Evolutionary conservation across 2,797 vertebrate genomes (phyloP), one percentile per base, ranked within the genome.

Genomic region (Schizopygopsis malacanthus): DNA sequence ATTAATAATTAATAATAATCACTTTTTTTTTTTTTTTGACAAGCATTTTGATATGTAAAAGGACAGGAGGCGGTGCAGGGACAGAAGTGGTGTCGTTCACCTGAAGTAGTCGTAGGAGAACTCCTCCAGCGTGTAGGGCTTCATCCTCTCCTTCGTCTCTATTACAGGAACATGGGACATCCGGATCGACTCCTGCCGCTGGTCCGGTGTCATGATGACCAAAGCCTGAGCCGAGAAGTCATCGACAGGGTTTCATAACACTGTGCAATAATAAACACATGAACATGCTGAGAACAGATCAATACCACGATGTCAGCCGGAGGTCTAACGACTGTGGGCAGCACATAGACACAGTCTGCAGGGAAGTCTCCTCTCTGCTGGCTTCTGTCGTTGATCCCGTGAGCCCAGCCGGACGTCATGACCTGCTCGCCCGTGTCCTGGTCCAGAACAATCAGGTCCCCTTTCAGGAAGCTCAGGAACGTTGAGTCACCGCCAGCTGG

Each of bases 21-120:
- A n/a, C 8, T 33, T 59, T 11, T 10, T 4, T 59, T 59, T 1
- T 10, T 59, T 59, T 11, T n/a, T 25, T 28, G 33, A 28, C 25
- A 70, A n/a, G 18, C 2, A 43, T 71, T 71, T 70, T 43, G 11
- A 41, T 11, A 43, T n/a, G 6, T 70, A 39, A 37, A 16, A 67
- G 1, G 50, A 52, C 16, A 13, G 10, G 20, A 18, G 18, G 15
- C 8, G 1, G 28, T 20, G 15, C 50, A 33, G 47, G 72, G 16
- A 20, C 73, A 76, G 47, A 76, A 54, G 50, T 13, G 28, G 7
- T 61, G 54, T 43, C 6, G 56, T 79, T 83, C 84, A 96, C 98
- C 98, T 98, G 94, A 99, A 99, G 92, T 98, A 97, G 92, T 99
- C 97, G 0, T 97, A 98, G 79, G 98, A 99, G 91, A 98, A 99